Conservation (phyloP, 2,888 invertebrate genomes). For the Campoplex nolae region DNA sequence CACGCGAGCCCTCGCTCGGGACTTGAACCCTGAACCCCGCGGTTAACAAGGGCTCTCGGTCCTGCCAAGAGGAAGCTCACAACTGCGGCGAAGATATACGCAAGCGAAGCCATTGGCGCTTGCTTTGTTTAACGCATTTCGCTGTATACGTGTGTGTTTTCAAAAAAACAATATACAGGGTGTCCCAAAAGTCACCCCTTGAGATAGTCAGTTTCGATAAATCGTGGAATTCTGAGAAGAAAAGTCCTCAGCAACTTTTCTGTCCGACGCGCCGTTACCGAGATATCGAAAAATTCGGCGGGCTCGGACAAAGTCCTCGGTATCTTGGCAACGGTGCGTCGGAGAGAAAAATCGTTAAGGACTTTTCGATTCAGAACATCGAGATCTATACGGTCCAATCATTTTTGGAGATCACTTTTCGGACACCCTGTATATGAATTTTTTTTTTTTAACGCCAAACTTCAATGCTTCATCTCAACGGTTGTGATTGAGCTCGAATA, state of each 20-base stretch:
- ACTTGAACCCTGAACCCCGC: slow-evolving; percentile 68
- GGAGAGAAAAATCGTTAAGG: neutral
- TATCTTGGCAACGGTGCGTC: neutral
- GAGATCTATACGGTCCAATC: neutral
- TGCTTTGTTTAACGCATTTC: slow-evolving; percentile 18
- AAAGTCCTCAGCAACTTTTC: neutral
- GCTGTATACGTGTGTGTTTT: slow-evolving; percentile 8
- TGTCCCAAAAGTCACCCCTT: neutral
- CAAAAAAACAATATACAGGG: neutral
- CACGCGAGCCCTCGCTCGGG: slow-evolving; percentile 53
- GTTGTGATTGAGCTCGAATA: neutral
- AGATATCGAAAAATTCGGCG: neutral
- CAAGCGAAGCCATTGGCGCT: slow-evolving; percentile 17
- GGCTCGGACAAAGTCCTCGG: neutral
- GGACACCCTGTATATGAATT: neutral
- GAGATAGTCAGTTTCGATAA: neutral
- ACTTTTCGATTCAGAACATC: neutral
- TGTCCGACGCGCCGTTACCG: neutral
- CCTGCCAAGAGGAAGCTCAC: slow-evolving; percentile 41
- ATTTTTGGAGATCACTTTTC: neutral
- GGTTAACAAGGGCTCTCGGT: slow-evolving; percentile 67
- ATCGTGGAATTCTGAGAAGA: neutral
- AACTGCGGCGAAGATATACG: slow-evolving; percentile 17
- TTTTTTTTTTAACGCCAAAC: neutral
- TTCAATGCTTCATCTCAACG: neutral